Conservation (phyloP, 35 echinoderm and acorn worm species). For the Apostichopus parvimensis region DNA sequence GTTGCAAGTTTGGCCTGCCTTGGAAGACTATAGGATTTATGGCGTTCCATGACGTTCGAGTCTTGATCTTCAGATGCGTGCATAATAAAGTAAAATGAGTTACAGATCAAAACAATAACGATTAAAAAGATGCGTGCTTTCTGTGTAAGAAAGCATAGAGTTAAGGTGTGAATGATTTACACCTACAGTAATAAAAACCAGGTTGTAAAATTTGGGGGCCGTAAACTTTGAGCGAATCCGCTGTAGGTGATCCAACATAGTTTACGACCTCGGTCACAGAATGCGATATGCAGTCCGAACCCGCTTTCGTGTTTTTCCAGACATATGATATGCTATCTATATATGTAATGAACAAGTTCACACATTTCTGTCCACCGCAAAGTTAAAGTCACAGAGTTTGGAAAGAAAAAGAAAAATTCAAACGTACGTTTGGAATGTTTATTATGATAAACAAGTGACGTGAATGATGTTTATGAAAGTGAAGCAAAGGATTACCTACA, state of each 20-base stretch:
- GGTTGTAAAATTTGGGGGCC: conserved; percentile 33
- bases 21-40: neutral
- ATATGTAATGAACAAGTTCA: conserved; percentile 8
- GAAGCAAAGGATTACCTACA: no score
- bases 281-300: neutral
- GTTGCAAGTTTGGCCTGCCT: conserved; percentile 26
- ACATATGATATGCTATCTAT: neutral
- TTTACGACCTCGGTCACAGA: conserved; percentile 52
- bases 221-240: conserved; percentile 47
- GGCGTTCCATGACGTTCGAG: conserved; percentile 21
- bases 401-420: neutral
- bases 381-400: neutral
- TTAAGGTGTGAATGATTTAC: conserved; percentile 61
- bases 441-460: neutral
- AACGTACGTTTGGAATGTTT: neutral
- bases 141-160: conserved; percentile 18
- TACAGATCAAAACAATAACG: conserved; percentile 62
- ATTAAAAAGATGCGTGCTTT: conserved; percentile 40
- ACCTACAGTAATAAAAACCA: conserved; percentile 56
- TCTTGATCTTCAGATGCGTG: conserved; percentile 33
- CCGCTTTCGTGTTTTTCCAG: neutral
- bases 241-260: conserved; percentile 48
- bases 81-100: conserved; percentile 64
- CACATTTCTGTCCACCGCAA: conserved; percentile 34
- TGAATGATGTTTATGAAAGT: neutral